These are phyloP conservation scores for Noturus placidus DNA, from an alignment of 2,113 vertebrate genomes.

Conservation along the genomic window DNA sequence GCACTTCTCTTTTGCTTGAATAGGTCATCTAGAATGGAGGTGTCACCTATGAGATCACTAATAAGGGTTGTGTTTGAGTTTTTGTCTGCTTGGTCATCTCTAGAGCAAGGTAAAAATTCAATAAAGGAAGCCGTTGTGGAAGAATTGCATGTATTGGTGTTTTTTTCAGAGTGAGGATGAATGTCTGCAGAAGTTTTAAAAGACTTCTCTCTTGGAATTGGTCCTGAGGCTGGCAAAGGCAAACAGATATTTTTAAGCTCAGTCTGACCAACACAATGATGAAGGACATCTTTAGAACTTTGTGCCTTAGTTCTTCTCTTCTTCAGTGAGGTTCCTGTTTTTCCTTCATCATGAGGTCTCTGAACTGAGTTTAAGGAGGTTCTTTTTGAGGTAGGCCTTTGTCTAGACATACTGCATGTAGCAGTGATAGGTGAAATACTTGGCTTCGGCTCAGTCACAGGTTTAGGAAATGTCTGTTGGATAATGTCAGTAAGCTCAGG, in stretches of 20 bases:
- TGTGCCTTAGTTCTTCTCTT: constrained; percentile 19
- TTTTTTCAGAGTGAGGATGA: neutral
- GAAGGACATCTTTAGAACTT: neutral
- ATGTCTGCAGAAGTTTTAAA: neutral
- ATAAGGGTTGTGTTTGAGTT: constrained; percentile 55
- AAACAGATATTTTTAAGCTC: neutral
- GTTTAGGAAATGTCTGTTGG: constrained; percentile 60
- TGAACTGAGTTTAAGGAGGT: constrained; percentile 1
- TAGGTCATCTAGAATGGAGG: constrained; percentile 85
- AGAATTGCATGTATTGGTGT: neutral
- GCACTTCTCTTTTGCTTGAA: constrained; percentile 72
- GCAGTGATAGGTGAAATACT: constrained; percentile 22
- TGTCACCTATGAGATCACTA: constrained; percentile 86
- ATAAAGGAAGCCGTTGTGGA: neutral
- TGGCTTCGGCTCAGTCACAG: constrained; percentile 34
- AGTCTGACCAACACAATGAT: neutral
- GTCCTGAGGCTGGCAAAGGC: neutral
- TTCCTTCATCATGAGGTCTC: constrained; percentile 26
- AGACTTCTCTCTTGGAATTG: neutral
- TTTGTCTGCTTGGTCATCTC: constrained; percentile 4
- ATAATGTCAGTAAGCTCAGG: constrained; percentile 73
- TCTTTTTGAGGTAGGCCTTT: constrained; percentile 42
- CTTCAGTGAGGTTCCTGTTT: constrained; percentile 13
- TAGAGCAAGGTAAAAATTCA: neutral
- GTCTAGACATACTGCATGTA: constrained; percentile 10